Evolutionary conservation across 1,140 invertebrate genomes (phyloP).

Genomic region (Apolygus lucorum): DNA sequence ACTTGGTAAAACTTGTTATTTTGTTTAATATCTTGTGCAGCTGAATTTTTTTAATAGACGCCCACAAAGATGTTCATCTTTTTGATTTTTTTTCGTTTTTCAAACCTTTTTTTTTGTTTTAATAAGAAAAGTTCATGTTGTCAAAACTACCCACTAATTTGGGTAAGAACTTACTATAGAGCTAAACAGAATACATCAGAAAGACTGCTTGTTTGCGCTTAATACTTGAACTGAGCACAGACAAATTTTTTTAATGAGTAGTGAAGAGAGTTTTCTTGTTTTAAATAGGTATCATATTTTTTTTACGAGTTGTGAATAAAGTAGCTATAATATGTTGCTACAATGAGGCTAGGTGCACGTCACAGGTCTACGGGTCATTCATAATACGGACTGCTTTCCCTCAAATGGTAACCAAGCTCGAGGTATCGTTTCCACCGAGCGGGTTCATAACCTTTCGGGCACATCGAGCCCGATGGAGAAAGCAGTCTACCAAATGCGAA

Average conservation of each 20-base stretch:
- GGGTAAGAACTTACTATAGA: slow-evolving; percentile 23
- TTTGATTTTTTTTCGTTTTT: background rate
- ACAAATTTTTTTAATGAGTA: slow-evolving; percentile 18
- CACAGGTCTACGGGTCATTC: no score
- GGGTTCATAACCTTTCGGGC: no score
- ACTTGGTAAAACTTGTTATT: slow-evolving; percentile 4
- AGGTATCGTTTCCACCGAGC: no score
- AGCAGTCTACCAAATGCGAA: no score
- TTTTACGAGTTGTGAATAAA: slow-evolving; percentile 9
- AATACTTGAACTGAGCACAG: slow-evolving; percentile 29
- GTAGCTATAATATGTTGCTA: background rate
- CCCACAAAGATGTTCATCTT: background rate
- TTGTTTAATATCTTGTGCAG: slow-evolving; percentile 20
- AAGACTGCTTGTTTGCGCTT: slow-evolving; percentile 28
- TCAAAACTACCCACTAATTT: slow-evolving; percentile 20
- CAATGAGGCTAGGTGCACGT: no score
- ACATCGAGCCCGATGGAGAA: no score
- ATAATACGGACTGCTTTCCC: no score
- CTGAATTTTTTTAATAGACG: background rate
- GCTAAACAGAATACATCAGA: slow-evolving; percentile 26
- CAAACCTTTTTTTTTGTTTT: slow-evolving; percentile 19
- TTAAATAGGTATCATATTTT: background rate
- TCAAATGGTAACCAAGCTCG: no score
- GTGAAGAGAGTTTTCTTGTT: slow-evolving; percentile 3
- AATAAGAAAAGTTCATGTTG: slow-evolving; percentile 13